Conservation (phyloP, 2,113 vertebrate species). For the Neopipo cinnamomea region DNA sequence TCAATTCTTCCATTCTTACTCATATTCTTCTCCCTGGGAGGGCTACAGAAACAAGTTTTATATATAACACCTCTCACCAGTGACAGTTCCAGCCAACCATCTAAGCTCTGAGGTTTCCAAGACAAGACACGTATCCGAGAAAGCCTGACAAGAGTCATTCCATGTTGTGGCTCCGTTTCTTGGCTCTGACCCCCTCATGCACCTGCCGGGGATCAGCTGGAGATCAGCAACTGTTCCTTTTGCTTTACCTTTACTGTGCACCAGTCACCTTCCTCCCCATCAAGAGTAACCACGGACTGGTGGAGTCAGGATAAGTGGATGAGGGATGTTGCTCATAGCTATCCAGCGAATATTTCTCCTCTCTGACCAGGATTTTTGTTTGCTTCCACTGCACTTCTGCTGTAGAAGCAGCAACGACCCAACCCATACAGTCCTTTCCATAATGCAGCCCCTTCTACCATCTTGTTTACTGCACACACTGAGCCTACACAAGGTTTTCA, state of each 20-base stretch:
- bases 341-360: not conserved
- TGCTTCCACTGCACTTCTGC: not conserved
- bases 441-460: not conserved
- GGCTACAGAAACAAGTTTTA: not conserved
- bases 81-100: not conserved
- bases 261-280: not conserved
- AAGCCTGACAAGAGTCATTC: not conserved
- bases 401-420: not conserved
- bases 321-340: not conserved
- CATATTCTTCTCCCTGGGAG: not conserved
- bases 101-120: not conserved
- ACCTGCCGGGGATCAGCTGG: not conserved
- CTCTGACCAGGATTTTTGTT: not conserved
- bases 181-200: not conserved
- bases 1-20: not conserved
- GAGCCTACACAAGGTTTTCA: not conserved
- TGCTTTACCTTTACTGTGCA: not conserved
- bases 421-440: not conserved
- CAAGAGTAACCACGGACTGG: fast-evolving
- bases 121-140: not conserved
- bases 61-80: not conserved
- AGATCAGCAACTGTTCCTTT: not conserved
- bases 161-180: fast-evolving
- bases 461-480: not conserved
- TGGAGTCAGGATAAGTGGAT: fast-evolving